Base-by-base conservation (phyloP, 2,888 invertebrate genomes). In the Periphyllus acericola region DNA sequence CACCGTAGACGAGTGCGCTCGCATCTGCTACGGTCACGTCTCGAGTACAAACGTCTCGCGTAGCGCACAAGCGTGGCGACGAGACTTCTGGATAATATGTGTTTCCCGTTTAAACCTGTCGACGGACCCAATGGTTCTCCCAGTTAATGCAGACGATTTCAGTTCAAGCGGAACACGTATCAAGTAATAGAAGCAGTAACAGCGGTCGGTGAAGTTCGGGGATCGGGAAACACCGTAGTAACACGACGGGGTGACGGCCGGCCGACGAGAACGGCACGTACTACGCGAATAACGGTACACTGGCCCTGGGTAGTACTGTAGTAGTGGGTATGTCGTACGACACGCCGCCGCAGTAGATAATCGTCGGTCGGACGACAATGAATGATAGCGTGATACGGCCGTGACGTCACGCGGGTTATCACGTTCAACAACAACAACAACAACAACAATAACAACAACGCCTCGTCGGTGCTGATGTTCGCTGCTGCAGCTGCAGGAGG, bases 261-360 rank as follows among this genome's bases (percentile, higher is more conserved):
- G 71, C 71, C 29, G 71, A 71, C 71, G 3, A 71, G 29, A 29
- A 14, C 29, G 29, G 71, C 29, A 17, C 60, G 25, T 60, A 60
- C 60, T 60, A 25, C 29, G 29, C 71, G 71, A 71, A 17, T 71
- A 71, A 71, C 71, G 71, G 71, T 71, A 71, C 71, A 71, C 71
- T 71, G 71, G 71, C 71, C 71, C 71, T 29, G 32, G 32, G 46
- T 14, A 46, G 46, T 46, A 46, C 4, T 36, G 36, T 3, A 3
- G 36, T 36, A 36, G 46, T 46, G 46, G 46, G 32, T 17, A 29
- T 32, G 32, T 29, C 6, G 60, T 25, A 21, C 21, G 29, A 3
- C n/a, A n/a, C 5, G 71, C 71, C 29, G 71, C 29, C 29, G 29
- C 29, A n/a, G 68, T 29, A 21, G n/a, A n/a, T n/a, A 55, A 55